Evolutionary conservation across 1,140 invertebrate species (phyloP).

Genomic region (Atopsyche davidsoni): DNA sequence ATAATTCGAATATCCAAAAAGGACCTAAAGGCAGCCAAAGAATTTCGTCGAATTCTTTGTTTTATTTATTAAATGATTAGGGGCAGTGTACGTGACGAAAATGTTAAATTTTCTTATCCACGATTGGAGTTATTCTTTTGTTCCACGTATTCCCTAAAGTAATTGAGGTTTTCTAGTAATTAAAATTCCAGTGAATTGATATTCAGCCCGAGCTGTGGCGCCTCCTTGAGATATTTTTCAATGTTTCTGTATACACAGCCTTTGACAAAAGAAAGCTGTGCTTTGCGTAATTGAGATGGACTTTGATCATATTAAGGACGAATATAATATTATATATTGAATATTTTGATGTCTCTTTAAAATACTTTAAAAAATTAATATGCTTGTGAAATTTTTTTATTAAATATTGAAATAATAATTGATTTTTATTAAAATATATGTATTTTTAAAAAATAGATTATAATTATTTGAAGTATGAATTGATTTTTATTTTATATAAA

Average conservation of each 20-base stretch:
- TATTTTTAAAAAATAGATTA: too few relatives aligned
- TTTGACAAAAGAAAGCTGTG: too few relatives aligned
- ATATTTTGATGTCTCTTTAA: background rate
- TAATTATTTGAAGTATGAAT: too few relatives aligned
- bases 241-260: background rate
- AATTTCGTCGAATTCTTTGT: background rate
- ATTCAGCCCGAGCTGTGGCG: background rate
- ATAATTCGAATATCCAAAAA: too few relatives aligned
- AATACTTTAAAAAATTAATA: background rate
- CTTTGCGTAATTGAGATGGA: background rate
- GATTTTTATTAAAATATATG: too few relatives aligned
- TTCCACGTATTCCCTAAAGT: background rate
- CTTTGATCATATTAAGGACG: background rate
- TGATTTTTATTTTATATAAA: too few relatives aligned
- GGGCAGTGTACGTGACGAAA: background rate
- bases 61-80: background rate
- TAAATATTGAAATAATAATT: too few relatives aligned
- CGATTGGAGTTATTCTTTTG: background rate
- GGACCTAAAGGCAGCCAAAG: background rate
- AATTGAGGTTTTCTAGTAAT: background rate
- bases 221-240: background rate
- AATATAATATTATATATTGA: background rate
- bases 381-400: background rate
- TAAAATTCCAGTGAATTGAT: constrained; percentile 3
- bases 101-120: background rate